Conservation (phyloP, 1,140 invertebrate species). For the Nasonia vitripennis region DNA sequence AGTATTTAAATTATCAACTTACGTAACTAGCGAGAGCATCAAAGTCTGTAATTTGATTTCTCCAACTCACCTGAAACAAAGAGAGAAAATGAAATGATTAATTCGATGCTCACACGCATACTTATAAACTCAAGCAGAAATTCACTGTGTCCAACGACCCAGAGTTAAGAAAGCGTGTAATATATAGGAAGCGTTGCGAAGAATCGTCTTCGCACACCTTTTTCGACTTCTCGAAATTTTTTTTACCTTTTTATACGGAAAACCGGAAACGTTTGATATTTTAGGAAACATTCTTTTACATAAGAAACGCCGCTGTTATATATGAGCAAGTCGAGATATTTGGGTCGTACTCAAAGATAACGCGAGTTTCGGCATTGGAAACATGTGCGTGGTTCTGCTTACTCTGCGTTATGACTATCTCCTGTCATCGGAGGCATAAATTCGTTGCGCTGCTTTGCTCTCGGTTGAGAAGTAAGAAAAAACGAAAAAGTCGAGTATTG, state of each 20-base stretch:
- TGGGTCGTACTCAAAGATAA: neutral
- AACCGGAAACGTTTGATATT: neutral
- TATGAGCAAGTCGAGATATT: neutral
- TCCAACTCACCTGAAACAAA: conserved; percentile 2
- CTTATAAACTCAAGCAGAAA: neutral
- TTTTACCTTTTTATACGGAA: neutral
- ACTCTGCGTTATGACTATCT: conserved; percentile 15
- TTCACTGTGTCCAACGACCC: neutral
- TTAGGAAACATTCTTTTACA: neutral
- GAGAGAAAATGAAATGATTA: neutral
- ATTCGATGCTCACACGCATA: neutral
- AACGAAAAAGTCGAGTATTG: no score
- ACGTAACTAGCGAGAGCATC: no score
- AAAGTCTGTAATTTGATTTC: neutral
- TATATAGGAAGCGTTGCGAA: neutral
- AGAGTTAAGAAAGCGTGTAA: neutral
- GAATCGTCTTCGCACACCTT: neutral
- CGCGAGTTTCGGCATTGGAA: neutral
- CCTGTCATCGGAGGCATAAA: conserved; percentile 28
- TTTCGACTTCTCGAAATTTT: neutral
- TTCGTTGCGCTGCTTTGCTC: neutral
- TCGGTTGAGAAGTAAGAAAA: no score
- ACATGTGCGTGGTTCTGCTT: neutral
- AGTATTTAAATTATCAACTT: neutral
- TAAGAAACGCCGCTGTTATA: neutral